A percentile compares a stretch with the other conserved stretches of the same genome.
Evolutionary conservation across 2,797 vertebrate species (phyloP).

Genomic region (Myotis vivesi): DNA sequence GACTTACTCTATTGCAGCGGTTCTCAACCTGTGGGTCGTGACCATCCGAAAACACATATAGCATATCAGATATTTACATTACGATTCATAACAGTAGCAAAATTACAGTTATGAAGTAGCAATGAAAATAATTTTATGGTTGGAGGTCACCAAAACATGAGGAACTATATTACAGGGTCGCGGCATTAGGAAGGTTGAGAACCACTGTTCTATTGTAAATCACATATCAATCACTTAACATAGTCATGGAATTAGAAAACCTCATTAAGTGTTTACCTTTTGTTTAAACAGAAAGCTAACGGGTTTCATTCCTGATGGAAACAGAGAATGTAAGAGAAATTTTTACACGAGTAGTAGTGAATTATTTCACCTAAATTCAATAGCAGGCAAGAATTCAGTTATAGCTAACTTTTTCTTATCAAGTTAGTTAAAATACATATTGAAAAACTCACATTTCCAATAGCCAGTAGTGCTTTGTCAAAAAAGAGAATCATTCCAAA

Average conservation of each 20-base stretch:
- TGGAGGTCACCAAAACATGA: too few relatives aligned
- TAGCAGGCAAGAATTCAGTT: slow-evolving; percentile 18
- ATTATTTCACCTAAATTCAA: slow-evolving; percentile 19
- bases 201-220: background rate
- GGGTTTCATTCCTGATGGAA: slow-evolving; percentile 11
- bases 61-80: too few relatives aligned
- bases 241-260: background rate
- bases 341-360: background rate
- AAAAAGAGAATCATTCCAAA: slow-evolving; percentile 99
- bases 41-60: too few relatives aligned
- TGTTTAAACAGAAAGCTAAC: slow-evolving; percentile 12
- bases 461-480: slow-evolving; percentile 97
- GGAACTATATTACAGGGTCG: too few relatives aligned
- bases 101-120: too few relatives aligned
- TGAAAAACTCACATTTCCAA: slow-evolving; percentile 93
- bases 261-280: slow-evolving; percentile 14
- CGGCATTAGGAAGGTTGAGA: too few relatives aligned
- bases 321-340: background rate
- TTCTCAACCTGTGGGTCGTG: too few relatives aligned
- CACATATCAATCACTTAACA: slow-evolving; percentile 22
- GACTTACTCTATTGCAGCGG: background rate
- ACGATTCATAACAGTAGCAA: too few relatives aligned
- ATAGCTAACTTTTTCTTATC: slow-evolving; percentile 33
- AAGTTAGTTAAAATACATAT: slow-evolving; percentile 58
- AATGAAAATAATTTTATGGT: too few relatives aligned